Conservation (phyloP, 2,113 vertebrate species). For the Scalopus aquaticus region DNA sequence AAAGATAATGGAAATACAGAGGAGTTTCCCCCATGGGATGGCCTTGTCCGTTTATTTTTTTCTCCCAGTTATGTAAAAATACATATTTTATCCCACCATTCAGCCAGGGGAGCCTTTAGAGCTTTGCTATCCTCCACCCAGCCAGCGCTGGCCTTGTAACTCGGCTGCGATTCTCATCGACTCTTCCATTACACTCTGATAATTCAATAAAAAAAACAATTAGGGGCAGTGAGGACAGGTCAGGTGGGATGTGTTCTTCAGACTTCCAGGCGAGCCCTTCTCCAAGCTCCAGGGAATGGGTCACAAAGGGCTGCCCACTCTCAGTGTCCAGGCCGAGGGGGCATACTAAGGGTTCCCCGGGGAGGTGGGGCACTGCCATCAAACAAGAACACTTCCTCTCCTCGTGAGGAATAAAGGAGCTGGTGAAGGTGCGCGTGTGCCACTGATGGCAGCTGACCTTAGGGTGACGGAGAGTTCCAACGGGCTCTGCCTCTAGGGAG, state of each 20-base stretch:
- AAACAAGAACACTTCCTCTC: not conserved
- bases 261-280: conserved; percentile 48
- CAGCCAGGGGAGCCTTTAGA: conserved; percentile 15
- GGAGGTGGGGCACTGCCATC: not conserved
- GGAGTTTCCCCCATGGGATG: conserved; percentile 55
- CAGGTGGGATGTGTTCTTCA: not conserved
- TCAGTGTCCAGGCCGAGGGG: not conserved
- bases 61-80: conserved; percentile 77
- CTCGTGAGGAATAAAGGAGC: not conserved
- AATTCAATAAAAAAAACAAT: conserved; percentile 79
- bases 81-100: conserved; percentile 72
- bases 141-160: conserved; percentile 55
- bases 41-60: conserved; percentile 67
- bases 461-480: not conserved
- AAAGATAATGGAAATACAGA: conserved; percentile 79
- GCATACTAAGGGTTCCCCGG: not conserved
- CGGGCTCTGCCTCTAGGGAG: not conserved
- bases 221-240: conserved; percentile 53
- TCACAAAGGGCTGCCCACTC: not conserved
- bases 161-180: not conserved
- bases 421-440: not conserved
- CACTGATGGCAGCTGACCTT: not conserved
- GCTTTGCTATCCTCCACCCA: conserved; percentile 60
- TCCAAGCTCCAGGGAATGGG: not conserved
- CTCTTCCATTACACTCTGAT: conserved; percentile 63